phyloP scores from a whole-genome alignment of 2,797 vertebrate genomes.

The Chloroceryle inda region DNA sequence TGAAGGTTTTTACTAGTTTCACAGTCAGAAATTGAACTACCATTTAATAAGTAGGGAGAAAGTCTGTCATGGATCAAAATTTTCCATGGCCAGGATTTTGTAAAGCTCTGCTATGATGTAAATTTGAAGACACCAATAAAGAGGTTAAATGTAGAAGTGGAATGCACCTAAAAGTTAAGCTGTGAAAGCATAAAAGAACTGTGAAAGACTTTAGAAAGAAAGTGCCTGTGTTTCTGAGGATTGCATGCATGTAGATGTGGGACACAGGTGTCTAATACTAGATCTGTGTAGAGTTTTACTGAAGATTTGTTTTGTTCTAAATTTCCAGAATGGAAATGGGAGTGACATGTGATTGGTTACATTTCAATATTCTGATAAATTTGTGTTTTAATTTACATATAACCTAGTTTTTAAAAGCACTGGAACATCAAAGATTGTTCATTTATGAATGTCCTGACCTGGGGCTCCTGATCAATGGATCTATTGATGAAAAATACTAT shows the following conservation, averaged over 20 bases:
- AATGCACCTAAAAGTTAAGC: constrained; percentile 9
- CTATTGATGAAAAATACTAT: neutral
- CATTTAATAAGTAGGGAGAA: neutral
- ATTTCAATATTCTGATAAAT: neutral
- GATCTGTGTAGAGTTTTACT: neutral
- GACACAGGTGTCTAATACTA: neutral
- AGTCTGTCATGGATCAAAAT: neutral
- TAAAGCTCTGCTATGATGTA: constrained; percentile 21
- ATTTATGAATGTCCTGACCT: neutral
- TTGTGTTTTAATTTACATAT: neutral
- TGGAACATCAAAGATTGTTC: neutral
- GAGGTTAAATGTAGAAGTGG: constrained; percentile 19
- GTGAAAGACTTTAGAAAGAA: neutral
- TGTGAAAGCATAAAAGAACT: constrained; percentile 4
- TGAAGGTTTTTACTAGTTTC: neutral
- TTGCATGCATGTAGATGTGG: neutral
- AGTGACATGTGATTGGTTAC: neutral
- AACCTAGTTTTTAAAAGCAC: neutral
- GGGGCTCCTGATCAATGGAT: neutral
- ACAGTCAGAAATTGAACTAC: neutral
- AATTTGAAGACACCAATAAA: neutral
- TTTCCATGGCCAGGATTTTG: neutral
- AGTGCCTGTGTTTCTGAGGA: neutral
- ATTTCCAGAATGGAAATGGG: neutral
- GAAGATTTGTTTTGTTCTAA: neutral